A percentile compares a stretch with the other conserved stretches of the same genome.
Evolutionary conservation across 2,888 invertebrate species (phyloP).

Genomic region (Schrankia costaestrigalis): DNA sequence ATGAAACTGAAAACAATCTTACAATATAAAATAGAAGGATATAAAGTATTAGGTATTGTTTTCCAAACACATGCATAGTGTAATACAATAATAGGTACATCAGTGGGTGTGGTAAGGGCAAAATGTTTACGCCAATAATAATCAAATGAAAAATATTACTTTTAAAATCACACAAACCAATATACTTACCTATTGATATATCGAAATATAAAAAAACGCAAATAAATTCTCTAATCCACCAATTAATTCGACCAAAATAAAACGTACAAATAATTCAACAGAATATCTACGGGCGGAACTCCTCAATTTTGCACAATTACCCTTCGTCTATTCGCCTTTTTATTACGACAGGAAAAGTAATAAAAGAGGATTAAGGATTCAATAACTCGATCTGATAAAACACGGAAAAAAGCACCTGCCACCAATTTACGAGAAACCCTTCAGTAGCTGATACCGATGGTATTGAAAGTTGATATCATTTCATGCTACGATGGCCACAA

Average conservation of each 20-base stretch:
- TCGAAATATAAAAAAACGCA: too few relatives aligned
- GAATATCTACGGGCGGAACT: conserved; percentile 13
- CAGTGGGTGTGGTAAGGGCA: too few relatives aligned
- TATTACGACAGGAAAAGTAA: conserved; percentile 48
- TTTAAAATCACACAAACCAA: too few relatives aligned
- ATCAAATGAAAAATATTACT: too few relatives aligned
- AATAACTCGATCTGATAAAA: conserved; percentile 63
- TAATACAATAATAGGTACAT: too few relatives aligned
- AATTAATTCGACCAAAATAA: conserved; percentile 21
- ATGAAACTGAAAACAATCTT: too few relatives aligned
- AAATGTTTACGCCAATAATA: too few relatives aligned
- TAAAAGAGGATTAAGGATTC: conserved; percentile 66
- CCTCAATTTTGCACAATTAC: conserved; percentile 43
- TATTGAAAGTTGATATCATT: conserved; percentile 36
- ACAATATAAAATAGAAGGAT: too few relatives aligned
- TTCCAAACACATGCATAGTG: too few relatives aligned
- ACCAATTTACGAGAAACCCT: conserved; percentile 56
- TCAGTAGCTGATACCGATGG: conserved; percentile 21
- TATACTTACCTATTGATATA: too few relatives aligned
- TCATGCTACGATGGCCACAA: conserved; percentile 28
- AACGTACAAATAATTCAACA: conserved; percentile 14
- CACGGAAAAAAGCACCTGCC: conserved; percentile 38
- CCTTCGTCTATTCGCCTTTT: conserved; percentile 37
- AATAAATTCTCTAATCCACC: conserved; percentile 10
- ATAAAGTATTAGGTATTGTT: too few relatives aligned